phyloP scores from a whole-genome alignment of 2,888 invertebrate species.

The Entomobrya multifasciata region DNA sequence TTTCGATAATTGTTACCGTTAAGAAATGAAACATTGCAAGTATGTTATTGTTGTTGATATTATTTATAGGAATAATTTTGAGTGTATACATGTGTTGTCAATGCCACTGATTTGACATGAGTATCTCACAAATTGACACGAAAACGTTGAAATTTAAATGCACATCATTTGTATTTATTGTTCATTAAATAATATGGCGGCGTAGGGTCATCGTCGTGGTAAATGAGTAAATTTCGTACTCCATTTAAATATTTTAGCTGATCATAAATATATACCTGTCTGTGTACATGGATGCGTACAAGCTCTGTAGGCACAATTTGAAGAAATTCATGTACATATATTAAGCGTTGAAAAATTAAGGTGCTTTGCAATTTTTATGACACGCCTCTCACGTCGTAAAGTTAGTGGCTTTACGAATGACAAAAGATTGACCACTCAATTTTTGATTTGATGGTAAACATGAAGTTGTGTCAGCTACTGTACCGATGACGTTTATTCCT shows the following conservation, averaged over 20 bases:
- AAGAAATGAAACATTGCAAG: background rate
- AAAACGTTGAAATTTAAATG: background rate
- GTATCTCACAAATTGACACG: background rate
- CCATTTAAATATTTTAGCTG: slow-evolving; percentile 48
- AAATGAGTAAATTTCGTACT: too few relatives aligned
- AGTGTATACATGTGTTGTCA: background rate
- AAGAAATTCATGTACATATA: too few relatives aligned
- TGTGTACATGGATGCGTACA: background rate
- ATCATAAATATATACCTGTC: background rate
- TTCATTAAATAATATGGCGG: background rate
- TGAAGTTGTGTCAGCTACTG: slow-evolving; percentile 50
- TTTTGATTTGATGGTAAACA: slow-evolving; percentile 55
- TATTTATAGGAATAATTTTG: background rate
- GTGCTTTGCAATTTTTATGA: slow-evolving; percentile 66
- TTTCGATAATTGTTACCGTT: background rate
- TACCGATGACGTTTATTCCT: background rate
- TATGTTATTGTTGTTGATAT: background rate
- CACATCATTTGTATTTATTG: slow-evolving; percentile 16
- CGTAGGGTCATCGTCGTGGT: background rate
- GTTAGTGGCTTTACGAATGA: slow-evolving; percentile 72
- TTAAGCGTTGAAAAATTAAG: background rate
- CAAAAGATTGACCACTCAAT: slow-evolving; percentile 69
- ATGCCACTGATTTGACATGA: slow-evolving; percentile 30
- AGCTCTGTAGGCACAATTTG: too few relatives aligned
- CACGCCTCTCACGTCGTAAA: slow-evolving; percentile 72